phyloP scores from a whole-genome alignment of 2,797 vertebrate species.

The Pelochelys cantorii region DNA sequence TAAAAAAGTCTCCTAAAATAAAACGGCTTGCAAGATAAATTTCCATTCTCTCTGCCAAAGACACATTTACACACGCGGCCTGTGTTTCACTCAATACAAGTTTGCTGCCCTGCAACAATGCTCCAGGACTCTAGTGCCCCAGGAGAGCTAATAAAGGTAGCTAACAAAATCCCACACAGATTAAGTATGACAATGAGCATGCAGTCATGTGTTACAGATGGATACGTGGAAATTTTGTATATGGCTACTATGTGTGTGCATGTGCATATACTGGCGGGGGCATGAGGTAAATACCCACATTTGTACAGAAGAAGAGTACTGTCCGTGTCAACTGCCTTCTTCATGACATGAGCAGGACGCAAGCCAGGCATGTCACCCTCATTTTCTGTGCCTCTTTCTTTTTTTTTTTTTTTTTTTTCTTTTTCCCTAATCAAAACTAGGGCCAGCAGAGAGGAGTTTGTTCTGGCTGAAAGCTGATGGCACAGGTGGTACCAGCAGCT shows the following conservation, averaged over 20 bases:
- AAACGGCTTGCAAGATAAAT: constrained; percentile 30
- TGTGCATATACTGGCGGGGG: neutral
- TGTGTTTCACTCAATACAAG: neutral
- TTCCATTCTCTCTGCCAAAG: constrained; percentile 31
- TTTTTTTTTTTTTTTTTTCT: constrained; percentile 51
- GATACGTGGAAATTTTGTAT: neutral
- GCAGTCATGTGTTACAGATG: neutral
- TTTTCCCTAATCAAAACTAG: constrained; percentile 71
- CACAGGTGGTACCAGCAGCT: constrained; percentile 77
- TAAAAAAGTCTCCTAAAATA: constrained; percentile 48
- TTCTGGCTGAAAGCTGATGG: constrained; percentile 73
- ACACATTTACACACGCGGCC: constrained; percentile 7
- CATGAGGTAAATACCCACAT: neutral
- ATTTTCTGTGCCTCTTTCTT: constrained; percentile 49
- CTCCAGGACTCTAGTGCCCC: neutral
- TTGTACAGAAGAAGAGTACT: constrained; percentile 1
- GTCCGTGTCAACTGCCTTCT: constrained; percentile 61
- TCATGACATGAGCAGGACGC: neutral
- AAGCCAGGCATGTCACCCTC: constrained; percentile 66
- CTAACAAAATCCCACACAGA: constrained; percentile 18
- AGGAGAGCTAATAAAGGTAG: constrained; percentile 6
- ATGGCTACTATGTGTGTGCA: neutral
- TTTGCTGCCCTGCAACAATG: constrained; percentile 14
- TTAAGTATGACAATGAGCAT: neutral
- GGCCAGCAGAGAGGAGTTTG: constrained; percentile 68